These are phyloP conservation scores for Psococerastis gibbosa DNA, from an alignment of 2,888 invertebrate species.

Conservation along the genomic window DNA sequence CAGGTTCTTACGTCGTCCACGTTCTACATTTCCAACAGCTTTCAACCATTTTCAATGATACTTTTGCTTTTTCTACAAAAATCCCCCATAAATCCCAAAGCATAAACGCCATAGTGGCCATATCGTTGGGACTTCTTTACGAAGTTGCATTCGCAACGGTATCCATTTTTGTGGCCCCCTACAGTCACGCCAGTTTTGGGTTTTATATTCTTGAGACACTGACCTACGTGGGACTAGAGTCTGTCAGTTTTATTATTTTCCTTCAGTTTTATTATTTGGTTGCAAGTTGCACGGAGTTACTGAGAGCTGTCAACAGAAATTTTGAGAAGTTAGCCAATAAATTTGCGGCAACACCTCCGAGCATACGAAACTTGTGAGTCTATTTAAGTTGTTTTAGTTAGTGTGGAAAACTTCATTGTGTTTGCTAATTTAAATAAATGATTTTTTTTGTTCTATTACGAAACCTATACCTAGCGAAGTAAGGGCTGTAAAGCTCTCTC, in stretches of 20 bases:
- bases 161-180: neutral
- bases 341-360: too few species aligned
- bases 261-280: neutral
- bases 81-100: neutral
- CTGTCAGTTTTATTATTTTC: neutral
- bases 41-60: neutral
- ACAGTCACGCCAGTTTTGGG: neutral
- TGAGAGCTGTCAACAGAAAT: too few species aligned
- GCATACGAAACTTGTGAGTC: too few species aligned
- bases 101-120: neutral
- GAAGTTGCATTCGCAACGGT: neutral
- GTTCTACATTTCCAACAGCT: neutral
- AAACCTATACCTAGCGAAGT: too few species aligned
- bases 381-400: too few species aligned
- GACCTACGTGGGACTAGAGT: slow-evolving; percentile 1
- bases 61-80: neutral
- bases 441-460: too few species aligned
- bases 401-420: too few species aligned
- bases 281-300: neutral
- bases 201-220: slow-evolving; percentile 5
- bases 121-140: neutral
- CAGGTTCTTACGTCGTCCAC: neutral
- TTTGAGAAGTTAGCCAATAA: too few species aligned
- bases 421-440: too few species aligned
- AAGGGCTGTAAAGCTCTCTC: too few species aligned